Percentiles rank a stretch among this genome's conserved stretches.
Evolutionary conservation across 2,113 vertebrate species (phyloP).

Genomic region (Nannospalax galili): DNA sequence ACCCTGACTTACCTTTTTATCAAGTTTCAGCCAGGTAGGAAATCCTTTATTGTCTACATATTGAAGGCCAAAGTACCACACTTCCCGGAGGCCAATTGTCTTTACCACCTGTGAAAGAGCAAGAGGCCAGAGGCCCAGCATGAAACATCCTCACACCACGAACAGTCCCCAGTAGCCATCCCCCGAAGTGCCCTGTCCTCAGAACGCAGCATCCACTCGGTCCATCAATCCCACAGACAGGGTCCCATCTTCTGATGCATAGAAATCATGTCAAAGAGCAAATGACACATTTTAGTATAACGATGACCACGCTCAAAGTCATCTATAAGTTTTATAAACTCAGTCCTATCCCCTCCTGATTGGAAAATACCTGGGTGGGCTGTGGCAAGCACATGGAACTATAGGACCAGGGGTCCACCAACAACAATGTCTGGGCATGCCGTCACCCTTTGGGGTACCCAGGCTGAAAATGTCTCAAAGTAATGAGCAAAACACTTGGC

Average conservation of each 20-base stretch:
- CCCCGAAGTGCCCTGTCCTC: not conserved
- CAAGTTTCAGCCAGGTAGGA: slow-evolving; percentile 96
- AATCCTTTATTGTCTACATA: slow-evolving; percentile 95
- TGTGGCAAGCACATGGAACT: rapidly evolving
- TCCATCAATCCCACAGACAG: rapidly evolving
- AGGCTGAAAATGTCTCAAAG: not conserved
- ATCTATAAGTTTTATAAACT: not conserved
- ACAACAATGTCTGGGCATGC: not conserved
- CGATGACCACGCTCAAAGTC: not conserved
- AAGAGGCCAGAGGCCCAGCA: no score
- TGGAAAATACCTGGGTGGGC: not conserved
- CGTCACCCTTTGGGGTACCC: not conserved
- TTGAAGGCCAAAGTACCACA: slow-evolving; percentile 99
- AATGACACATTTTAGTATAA: not conserved
- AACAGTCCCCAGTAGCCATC: rapidly evolving
- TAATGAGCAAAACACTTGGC: rapidly evolving
- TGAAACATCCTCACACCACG: not conserved
- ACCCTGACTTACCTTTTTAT: slow-evolving; percentile 94
- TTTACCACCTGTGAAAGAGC: slow-evolving; percentile 92
- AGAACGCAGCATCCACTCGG: rapidly evolving
- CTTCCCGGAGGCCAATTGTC: slow-evolving; percentile 95
- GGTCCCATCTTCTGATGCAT: not conserved
- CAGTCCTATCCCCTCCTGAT: not conserved
- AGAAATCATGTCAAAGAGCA: not conserved
- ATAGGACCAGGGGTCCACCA: rapidly evolving